Base-by-base conservation (phyloP, 2,888 invertebrate genomes). In the Atrina japonica region DNA sequence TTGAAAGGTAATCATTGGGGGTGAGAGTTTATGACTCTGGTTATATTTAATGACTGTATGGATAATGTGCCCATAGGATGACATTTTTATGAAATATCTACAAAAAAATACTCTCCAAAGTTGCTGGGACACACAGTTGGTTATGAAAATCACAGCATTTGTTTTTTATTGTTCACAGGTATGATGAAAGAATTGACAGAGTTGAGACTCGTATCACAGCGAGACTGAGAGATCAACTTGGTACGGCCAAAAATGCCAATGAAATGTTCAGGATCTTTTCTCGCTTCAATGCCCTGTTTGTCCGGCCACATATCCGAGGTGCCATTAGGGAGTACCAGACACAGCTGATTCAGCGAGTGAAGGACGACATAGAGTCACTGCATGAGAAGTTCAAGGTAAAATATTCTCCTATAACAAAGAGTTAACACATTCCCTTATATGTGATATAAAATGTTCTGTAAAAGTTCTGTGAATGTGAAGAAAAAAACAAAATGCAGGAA, bases 301-400 rank as follows among this genome's bases (percentile, higher is more conserved):
- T 99, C 11, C 94, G 99, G 9, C 99, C 98, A 1, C 99, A 99
- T 91, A 99, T 99, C 89, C 94, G 98, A 64, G 99, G 99, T 53
- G 99, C 99, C 27, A 99, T 99, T 81, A 93, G 99, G 52, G 99
- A 99, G 91, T 99, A 99, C 91, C 99, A 99, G 92, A 98, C 99
- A 0, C 98, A 99, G 90, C 93, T 99, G 66, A 99, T 99, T 88
- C 98, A 99, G 89, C 93, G 99, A 61, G 99, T 99, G 25, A 99
- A 99, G 91, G 99, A 99, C 88, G 99, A 99, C 88, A 99, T 99
- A 83, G 98, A 98, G 90, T 94, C 96, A 0, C 92, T 99, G 67
- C 99, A 99, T 91, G 98, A 98, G 89, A 99, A 99, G 90, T 99
- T 99, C 88, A 99, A 99, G 93, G 96, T 96, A 87, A 64, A 1